phyloP scores from a whole-genome alignment of 2,113 vertebrate genomes.

The Upupa epops region DNA sequence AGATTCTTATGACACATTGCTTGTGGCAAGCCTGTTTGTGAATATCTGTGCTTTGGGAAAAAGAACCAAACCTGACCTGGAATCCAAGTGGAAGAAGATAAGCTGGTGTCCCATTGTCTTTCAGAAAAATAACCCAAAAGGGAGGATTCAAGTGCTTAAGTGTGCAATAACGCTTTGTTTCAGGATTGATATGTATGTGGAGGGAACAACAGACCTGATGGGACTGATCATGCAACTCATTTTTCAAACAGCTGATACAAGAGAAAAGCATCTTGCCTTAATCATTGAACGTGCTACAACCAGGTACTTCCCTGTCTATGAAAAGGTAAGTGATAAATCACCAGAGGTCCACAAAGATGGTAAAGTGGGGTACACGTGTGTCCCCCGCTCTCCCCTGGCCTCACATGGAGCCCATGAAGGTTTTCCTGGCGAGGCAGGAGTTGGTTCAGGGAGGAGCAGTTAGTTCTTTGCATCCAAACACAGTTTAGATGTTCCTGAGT shows the following conservation, averaged over 20 bases:
- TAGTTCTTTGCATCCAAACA: not conserved
- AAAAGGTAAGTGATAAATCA: slow-evolving; percentile 78
- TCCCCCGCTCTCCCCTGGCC: rapidly evolving
- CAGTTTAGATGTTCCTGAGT: not conserved
- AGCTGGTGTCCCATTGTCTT: not conserved
- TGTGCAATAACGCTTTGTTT: slow-evolving; percentile 1
- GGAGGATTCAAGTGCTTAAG: not conserved
- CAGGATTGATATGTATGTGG: slow-evolving; percentile 89
- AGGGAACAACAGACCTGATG: slow-evolving; percentile 82
- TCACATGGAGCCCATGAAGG: not conserved
- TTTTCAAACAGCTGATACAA: slow-evolving; percentile 62
- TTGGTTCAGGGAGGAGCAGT: not conserved
- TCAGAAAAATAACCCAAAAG: not conserved
- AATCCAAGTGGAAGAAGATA: not conserved
- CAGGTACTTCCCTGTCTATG: slow-evolving; percentile 84
- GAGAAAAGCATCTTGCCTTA: slow-evolving; percentile 61
- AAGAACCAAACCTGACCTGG: not conserved
- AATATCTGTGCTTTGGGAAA: not conserved
- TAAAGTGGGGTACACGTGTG: not conserved
- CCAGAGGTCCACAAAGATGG: not conserved
- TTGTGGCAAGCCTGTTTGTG: not conserved
- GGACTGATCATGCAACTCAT: slow-evolving; percentile 75
- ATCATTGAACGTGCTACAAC: slow-evolving; percentile 75
- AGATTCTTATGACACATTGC: not conserved
- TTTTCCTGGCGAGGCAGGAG: not conserved